phyloP scores from a whole-genome alignment of 1,140 invertebrate species.

The Hetaerina americana region DNA sequence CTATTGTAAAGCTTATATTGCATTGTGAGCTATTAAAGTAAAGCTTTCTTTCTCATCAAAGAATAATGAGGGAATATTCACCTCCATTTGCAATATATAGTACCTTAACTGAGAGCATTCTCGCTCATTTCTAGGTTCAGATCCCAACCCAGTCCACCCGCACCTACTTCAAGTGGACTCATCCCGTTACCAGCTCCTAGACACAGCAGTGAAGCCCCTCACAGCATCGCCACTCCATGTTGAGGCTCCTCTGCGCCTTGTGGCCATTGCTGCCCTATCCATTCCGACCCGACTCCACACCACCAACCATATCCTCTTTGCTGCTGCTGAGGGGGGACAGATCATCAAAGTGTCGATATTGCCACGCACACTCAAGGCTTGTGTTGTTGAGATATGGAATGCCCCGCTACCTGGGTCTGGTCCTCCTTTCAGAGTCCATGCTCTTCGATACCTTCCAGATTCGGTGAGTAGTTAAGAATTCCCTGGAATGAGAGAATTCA shows the following conservation, averaged over 20 bases:
- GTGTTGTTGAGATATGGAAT: constrained; percentile 74
- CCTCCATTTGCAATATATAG: no score
- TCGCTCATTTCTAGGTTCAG: no score
- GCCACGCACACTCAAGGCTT: constrained; percentile 52
- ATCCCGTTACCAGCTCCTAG: constrained; percentile 76
- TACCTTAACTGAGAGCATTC: no score
- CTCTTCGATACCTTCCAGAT: constrained; percentile 65
- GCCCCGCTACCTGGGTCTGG: constrained; percentile 39
- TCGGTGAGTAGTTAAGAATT: constrained; percentile 42
- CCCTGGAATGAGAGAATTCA: no score
- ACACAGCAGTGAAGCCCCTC: constrained; percentile 63
- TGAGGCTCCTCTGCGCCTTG: constrained; percentile 55
- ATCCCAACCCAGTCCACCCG: no score
- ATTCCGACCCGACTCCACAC: constrained; percentile 50
- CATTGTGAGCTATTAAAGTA: no score
- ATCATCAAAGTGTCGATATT: constrained; percentile 71
- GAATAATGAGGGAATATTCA: no score
- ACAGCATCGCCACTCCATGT: constrained; percentile 54
- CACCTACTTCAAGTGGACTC: constrained; percentile 43
- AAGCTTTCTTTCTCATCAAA: no score
- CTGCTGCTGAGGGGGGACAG: constrained; percentile 56
- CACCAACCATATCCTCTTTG: constrained; percentile 56
- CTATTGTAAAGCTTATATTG: no score
- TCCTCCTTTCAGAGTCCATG: constrained; percentile 39
- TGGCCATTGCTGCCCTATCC: constrained; percentile 65